Evolutionary conservation across 1,140 invertebrate genomes (phyloP), one percentile per base, ranked within the genome.

Genomic region (Drosophila ohnishii): DNA sequence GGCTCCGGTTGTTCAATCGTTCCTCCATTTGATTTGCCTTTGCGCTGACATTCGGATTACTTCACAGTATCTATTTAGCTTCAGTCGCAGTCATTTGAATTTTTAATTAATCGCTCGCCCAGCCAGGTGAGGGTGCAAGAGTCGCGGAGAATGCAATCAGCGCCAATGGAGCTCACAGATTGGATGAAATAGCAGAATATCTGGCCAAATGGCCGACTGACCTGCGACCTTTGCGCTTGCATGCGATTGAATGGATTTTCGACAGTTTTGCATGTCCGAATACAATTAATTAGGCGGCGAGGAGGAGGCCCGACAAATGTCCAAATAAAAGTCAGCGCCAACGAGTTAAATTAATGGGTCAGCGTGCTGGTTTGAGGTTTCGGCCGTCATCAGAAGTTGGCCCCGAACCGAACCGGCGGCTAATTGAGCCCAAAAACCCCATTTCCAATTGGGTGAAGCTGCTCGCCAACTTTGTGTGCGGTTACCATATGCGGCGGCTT

Each of bases 51-150:
- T 66, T 78, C 60, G 63, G 85, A 86, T 83, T 73, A 77, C 81
- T 86, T 79, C 35, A 60, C 71, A 72, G 75, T 86, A 86, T 83
- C 75, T 87, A 82, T 86, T 87, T 87, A 87, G 66, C 71, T 87
- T 87, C 66, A 70, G 83, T 82, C 58, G 70, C 65, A 87, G 75
- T 83, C 83, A 76, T 78, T 87, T 86, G 71, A 83, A 79, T 87
- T 83, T 78, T 79, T 87, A 87, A 86, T 87, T 86, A 86, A 83
- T 86, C 71, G 78, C 47, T 60, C 50, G 65, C 50, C 56, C 35
- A 40, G 39, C 10, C 64, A 85, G 78, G 63, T 80, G 57, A 32
- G 35, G 25, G 40, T 30, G 51, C 16, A 35, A 50, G 19, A 48
- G 39, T 25, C 25, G 37, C 37, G 50, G 61, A 53, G 58, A 76